A percentile compares a stretch with the other conserved stretches of the same genome.
phyloP scores from a whole-genome alignment of 2,888 invertebrate species.

The Drosophila macrospina region DNA sequence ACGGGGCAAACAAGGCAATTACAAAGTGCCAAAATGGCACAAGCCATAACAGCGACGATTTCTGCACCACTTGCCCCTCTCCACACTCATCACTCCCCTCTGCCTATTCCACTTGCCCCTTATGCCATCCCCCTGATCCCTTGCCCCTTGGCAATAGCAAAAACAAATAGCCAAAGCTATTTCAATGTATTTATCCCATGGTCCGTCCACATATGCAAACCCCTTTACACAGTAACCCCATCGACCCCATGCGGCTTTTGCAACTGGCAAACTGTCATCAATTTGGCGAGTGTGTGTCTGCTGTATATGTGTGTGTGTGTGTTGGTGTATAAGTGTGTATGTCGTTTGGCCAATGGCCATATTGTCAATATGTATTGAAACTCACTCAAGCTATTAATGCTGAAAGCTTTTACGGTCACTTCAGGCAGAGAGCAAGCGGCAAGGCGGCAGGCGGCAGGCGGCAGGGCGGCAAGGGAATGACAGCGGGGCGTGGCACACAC shows the following conservation, averaged over 20 bases:
- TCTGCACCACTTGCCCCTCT: constrained; percentile 9
- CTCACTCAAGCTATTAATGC: constrained; percentile 82
- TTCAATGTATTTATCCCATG: constrained; percentile 77
- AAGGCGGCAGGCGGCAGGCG: constrained; percentile 14
- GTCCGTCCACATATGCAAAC: constrained; percentile 70
- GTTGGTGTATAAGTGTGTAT: constrained; percentile 42
- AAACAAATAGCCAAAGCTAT: constrained; percentile 79
- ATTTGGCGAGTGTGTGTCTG: constrained; percentile 65
- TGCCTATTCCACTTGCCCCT: constrained; percentile 5
- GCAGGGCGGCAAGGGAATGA: not conserved
- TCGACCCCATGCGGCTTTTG: constrained; percentile 70
- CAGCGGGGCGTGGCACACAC: constrained; percentile 9
- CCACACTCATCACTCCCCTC: not conserved
- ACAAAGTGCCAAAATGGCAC: constrained; percentile 80
- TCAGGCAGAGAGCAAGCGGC: constrained; percentile 58
- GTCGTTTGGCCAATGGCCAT: constrained; percentile 79
- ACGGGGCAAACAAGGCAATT: constrained; percentile 77
- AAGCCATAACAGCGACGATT: constrained; percentile 74
- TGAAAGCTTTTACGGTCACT: constrained; percentile 81
- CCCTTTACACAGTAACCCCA: constrained; percentile 21
- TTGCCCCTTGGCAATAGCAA: constrained; percentile 56
- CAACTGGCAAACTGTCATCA: constrained; percentile 82
- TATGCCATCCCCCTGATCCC: no score
- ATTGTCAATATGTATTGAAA: constrained; percentile 81
- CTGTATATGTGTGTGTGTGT: constrained; percentile 15